phyloP scores from a whole-genome alignment of 2,113 vertebrate species.

The Sylvilagus bachmani region DNA sequence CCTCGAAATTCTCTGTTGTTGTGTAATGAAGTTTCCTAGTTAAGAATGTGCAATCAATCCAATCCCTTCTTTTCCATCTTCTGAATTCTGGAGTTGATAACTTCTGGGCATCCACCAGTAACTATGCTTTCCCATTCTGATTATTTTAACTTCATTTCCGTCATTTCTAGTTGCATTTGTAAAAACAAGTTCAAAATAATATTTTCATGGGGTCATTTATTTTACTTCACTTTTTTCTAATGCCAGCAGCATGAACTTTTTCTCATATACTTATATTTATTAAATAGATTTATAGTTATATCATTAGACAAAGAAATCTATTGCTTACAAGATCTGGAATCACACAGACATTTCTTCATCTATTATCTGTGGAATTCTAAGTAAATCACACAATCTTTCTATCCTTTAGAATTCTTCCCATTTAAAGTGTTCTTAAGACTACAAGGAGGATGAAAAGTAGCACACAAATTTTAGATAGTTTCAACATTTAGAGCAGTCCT shows the following conservation, averaged over 20 bases:
- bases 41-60: background rate
- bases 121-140: background rate
- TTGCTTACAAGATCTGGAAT: background rate
- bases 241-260: background rate
- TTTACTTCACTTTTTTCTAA: constrained; percentile 44
- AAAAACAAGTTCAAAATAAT: background rate
- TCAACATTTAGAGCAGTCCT: background rate
- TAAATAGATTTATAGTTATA: background rate
- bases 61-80: background rate
- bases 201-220: background rate
- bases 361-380: background rate
- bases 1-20: background rate
- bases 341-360: background rate
- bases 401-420: background rate
- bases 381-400: background rate
- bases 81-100: constrained; percentile 8
- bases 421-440: background rate
- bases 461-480: background rate
- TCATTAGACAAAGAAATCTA: background rate
- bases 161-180: constrained; percentile 18
- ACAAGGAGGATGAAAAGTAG: background rate
- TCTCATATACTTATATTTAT: background rate
- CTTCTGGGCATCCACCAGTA: background rate
- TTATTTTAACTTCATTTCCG: background rate
- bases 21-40: background rate